Base-by-base conservation (phyloP, 2,888 invertebrate genomes). In the Clostera curtula region DNA sequence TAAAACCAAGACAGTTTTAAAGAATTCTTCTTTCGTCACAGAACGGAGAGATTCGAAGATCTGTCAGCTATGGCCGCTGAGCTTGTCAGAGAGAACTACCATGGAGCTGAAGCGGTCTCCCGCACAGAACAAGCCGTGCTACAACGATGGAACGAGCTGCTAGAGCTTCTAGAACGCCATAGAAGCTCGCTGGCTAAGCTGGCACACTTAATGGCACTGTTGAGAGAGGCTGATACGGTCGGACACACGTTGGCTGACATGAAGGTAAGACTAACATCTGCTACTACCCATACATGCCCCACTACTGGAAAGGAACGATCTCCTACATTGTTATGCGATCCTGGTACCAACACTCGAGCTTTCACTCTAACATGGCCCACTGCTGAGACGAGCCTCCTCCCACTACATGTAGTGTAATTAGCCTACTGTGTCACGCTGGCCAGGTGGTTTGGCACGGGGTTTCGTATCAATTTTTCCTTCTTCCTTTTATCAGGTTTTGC, bases 1-100 rank as follows among this genome's bases (percentile, higher is more conserved):
- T n/a, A n/a, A n/a, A n/a, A n/a, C n/a, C n/a, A n/a, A n/a, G n/a
- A n/a, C n/a, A n/a, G n/a, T n/a, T n/a, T n/a, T 12, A 18, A 12
- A 11, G n/a, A 10, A n/a, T 8, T 8, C 21, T 6, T 15, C 3
- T 5, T 11, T 9, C 11, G n/a, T 26, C 25, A 0, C 44, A 86
- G 92, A 30, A 95, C 96, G 56, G 97, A 98, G 65, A 89, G 98
- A 5, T 97, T 98, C 66, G 93, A 95, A 49, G 95, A 97, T 71
- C 86, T 99, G 22, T 93, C 93, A 0, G 92, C 93, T 27, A 96
- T 99, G 95, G 95, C 96, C 2, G 90, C 92, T 25, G 97, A 98
- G 62, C 85, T 99, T 27, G 93, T 94, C 12, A 86, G 89, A 16
- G 98, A 98, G 80, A 92, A 93, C 45, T 99, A 97, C 76, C 93